These are phyloP conservation scores for Luehdorfia chinensis DNA, from an alignment of 1,140 invertebrate species.

Conservation along the genomic window DNA sequence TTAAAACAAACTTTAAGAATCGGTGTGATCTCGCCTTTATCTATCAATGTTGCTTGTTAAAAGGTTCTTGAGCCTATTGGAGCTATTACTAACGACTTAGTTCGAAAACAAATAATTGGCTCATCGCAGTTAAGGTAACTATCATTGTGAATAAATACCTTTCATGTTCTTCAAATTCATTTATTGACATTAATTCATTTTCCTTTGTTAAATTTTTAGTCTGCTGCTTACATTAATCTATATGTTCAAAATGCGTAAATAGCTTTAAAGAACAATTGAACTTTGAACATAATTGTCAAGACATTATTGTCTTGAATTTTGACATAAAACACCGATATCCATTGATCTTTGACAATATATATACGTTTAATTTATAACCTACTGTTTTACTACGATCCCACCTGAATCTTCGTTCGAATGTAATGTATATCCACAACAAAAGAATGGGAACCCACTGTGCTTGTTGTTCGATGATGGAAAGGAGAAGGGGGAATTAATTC, in stretches of 20 bases:
- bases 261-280: neutral
- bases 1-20: neutral
- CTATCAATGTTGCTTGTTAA: slow-evolving; percentile 27
- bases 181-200: slow-evolving; percentile 1
- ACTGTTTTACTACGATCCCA: too few relatives aligned
- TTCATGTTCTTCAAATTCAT: neutral
- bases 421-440: too few relatives aligned
- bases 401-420: too few relatives aligned
- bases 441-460: too few relatives aligned
- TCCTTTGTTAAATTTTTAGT: neutral
- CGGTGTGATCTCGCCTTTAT: slow-evolving; percentile 18
- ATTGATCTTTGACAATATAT: too few relatives aligned
- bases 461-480: too few relatives aligned
- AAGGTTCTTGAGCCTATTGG: slow-evolving; percentile 35
- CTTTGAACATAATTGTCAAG: slow-evolving; percentile 4
- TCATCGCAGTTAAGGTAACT: slow-evolving; percentile 18
- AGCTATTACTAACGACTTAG: slow-evolving; percentile 41
- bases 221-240: slow-evolving; percentile 1
- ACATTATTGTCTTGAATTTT: too few relatives aligned
- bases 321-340: too few relatives aligned
- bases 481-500: too few relatives aligned
- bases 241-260: neutral
- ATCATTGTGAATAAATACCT: neutral
- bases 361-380: too few relatives aligned
- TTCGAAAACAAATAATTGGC: slow-evolving; percentile 40